Evolutionary conservation across 2,797 vertebrate genomes (phyloP).

Genomic region (Bufotes viridis): DNA sequence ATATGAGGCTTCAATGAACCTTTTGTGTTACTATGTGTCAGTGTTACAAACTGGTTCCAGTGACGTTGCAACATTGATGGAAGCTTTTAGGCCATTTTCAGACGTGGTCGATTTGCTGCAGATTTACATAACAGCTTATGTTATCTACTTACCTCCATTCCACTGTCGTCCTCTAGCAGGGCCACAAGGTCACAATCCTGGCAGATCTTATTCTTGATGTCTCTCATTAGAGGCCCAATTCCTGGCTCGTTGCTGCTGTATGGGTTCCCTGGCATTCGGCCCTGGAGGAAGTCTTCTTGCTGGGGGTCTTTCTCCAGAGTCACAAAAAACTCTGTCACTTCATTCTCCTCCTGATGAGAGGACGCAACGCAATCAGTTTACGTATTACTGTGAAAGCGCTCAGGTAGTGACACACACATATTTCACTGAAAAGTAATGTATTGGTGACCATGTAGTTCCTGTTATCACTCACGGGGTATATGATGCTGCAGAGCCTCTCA

Average conservation of each 20-base stretch:
- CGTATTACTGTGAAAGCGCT: neutral
- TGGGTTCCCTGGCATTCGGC: conserved; percentile 97
- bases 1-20: no score
- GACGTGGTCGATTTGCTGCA: no score
- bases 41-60: no score
- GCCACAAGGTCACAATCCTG: conserved; percentile 99
- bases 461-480: conserved; percentile 89
- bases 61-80: no score
- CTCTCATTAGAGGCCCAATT: conserved; percentile 96
- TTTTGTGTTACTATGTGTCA: no score
- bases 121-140: no score
- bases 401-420: neutral
- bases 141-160: conserved; percentile 88
- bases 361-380: neutral
- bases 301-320: conserved; percentile 98
- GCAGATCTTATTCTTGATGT: conserved; percentile 99
- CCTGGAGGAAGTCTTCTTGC: conserved; percentile 98
- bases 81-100: no score
- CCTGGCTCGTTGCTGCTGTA: conserved; percentile 98
- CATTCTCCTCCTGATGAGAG: conserved; percentile 90
- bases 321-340: conserved; percentile 98
- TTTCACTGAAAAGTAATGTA: neutral
- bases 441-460: neutral
- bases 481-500: conserved; percentile 97
- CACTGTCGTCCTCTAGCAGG: conserved; percentile 96